phyloP scores from a whole-genome alignment of 2,888 invertebrate species.

The Neuroscelio doddi region DNA sequence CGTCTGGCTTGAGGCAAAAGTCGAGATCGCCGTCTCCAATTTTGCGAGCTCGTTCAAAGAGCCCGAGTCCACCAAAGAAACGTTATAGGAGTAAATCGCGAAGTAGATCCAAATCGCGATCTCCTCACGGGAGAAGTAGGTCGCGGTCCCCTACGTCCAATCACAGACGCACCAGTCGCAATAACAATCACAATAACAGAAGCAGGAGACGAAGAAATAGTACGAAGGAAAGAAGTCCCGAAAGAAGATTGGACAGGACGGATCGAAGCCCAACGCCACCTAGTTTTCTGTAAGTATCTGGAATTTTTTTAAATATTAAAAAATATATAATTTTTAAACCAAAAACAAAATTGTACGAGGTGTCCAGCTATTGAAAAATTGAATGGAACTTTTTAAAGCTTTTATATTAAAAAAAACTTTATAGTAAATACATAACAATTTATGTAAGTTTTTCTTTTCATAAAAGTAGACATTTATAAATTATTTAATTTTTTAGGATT shows the following conservation, averaged over 20 bases:
- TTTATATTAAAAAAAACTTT: no score
- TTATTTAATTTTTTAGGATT: no score
- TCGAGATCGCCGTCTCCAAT: slow-evolving; percentile 88
- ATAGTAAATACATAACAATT: no score
- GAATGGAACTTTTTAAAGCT: slow-evolving; percentile 4
- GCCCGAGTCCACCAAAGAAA: slow-evolving; percentile 82
- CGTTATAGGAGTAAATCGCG: slow-evolving; percentile 81
- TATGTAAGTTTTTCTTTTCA: no score
- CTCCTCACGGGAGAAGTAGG: slow-evolving; percentile 71
- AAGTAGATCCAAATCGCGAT: slow-evolving; percentile 74
- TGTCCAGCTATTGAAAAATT: no score
- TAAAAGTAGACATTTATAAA: no score
- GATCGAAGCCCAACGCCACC: slow-evolving; percentile 79
- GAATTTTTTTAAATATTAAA: neutral
- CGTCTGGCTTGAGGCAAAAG: slow-evolving; percentile 79
- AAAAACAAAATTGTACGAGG: no score
- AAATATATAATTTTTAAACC: slow-evolving; percentile 7
- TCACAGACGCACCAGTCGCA: slow-evolving; percentile 67
- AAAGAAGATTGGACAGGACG: slow-evolving; percentile 65
- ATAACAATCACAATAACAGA: slow-evolving; percentile 69
- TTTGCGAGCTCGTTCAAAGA: slow-evolving; percentile 81
- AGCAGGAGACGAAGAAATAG: slow-evolving; percentile 73
- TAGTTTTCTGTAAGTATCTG: slow-evolving; percentile 83
- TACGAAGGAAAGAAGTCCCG: slow-evolving; percentile 69
- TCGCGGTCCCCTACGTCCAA: slow-evolving; percentile 71